Percentiles rank a stretch among this genome's conserved stretches.
phyloP scores from a whole-genome alignment of 2,888 invertebrate genomes.

The Polyploca ridens region DNA sequence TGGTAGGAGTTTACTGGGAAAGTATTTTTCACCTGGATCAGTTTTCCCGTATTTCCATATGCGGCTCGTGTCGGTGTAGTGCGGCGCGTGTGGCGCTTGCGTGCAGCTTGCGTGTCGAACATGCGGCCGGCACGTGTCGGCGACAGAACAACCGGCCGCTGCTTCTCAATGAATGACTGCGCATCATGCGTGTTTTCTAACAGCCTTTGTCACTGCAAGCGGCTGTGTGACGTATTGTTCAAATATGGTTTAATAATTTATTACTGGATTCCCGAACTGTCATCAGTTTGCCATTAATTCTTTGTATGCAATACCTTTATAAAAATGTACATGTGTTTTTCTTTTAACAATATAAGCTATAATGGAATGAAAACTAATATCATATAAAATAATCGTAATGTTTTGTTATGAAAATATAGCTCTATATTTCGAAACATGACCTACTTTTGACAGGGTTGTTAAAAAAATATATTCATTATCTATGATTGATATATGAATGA shows the following conservation, averaged over 20 bases:
- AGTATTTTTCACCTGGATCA: slow-evolving; percentile 24
- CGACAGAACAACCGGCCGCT: slow-evolving; percentile 23
- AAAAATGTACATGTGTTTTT: too few relatives aligned
- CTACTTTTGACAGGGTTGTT: background rate
- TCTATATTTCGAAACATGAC: background rate
- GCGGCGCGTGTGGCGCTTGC: slow-evolving; percentile 23
- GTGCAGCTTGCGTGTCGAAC: slow-evolving; percentile 55
- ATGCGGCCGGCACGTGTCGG: slow-evolving; percentile 61
- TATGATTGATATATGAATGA: background rate
- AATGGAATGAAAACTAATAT: too few relatives aligned
- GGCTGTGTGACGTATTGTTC: background rate
- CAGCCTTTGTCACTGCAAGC: background rate
- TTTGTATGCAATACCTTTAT: background rate
- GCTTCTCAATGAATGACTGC: slow-evolving; percentile 42
- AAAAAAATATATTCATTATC: too few relatives aligned
- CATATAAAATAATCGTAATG: too few relatives aligned
- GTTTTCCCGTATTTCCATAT: slow-evolving; percentile 46
- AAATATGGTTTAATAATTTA: background rate
- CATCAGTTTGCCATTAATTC: background rate
- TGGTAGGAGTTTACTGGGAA: background rate
- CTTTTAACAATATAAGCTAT: too few relatives aligned
- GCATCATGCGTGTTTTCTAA: slow-evolving; percentile 12
- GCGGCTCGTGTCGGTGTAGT: slow-evolving; percentile 23
- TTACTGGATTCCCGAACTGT: background rate
- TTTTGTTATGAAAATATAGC: background rate